phyloP scores from a whole-genome alignment of 2,113 vertebrate species.

The Thamnophis sirtalis region DNA sequence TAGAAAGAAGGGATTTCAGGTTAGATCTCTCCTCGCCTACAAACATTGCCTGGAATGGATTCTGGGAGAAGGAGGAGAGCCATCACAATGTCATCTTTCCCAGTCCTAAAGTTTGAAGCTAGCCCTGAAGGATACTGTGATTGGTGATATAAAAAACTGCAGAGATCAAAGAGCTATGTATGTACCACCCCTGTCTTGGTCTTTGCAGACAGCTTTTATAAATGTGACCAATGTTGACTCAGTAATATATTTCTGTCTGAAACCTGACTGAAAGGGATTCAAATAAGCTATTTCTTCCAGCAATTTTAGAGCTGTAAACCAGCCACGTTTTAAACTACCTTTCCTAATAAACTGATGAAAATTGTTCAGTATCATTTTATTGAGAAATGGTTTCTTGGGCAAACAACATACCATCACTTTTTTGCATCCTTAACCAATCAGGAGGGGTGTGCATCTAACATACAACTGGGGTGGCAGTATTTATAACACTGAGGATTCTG shows the following conservation, averaged over 20 bases:
- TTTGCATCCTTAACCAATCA: background rate
- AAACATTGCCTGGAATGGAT: background rate
- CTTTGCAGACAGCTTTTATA: background rate
- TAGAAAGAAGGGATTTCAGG: background rate
- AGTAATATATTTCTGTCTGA: background rate
- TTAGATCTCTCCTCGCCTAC: background rate
- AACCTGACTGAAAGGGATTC: background rate
- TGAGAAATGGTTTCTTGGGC: background rate
- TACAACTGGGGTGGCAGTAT: background rate
- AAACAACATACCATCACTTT: background rate
- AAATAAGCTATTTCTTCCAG: background rate
- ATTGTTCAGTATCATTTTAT: background rate
- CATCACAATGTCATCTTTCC: background rate
- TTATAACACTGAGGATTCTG: background rate
- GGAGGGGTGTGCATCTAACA: background rate
- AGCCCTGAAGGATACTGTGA: background rate
- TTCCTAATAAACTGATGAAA: background rate
- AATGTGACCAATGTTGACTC: background rate
- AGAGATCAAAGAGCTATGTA: background rate
- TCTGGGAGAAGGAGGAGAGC: background rate
- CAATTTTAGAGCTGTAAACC: background rate
- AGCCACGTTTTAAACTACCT: background rate
- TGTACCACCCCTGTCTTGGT: background rate
- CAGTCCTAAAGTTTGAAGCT: background rate
- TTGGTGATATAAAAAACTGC: background rate